phyloP scores from a whole-genome alignment of 2,113 vertebrate species.

The Pedetes capensis region DNA sequence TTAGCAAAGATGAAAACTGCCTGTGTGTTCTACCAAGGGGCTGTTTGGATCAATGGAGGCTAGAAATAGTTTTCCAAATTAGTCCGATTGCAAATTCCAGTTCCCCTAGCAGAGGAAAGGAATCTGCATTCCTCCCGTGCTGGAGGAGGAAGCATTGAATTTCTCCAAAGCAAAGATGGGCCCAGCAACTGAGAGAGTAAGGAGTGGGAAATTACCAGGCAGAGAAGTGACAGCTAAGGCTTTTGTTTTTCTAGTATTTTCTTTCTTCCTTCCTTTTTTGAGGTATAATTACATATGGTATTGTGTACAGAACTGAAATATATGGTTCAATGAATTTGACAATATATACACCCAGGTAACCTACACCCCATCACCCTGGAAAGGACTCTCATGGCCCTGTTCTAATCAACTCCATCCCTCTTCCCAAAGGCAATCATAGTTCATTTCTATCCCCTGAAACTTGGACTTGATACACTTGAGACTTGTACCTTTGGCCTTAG shows the following conservation, averaged over 20 bases:
- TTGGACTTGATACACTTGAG: not conserved
- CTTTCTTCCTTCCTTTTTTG: not conserved
- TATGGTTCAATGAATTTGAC: not conserved
- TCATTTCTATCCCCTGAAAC: not conserved
- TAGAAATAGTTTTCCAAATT: not conserved
- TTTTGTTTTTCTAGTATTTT: not conserved
- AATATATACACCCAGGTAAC: not conserved
- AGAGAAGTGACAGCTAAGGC: not conserved
- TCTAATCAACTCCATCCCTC: not conserved
- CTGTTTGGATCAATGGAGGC: not conserved
- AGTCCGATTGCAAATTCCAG: not conserved
- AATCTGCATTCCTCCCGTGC: not conserved
- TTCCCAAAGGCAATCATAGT: not conserved
- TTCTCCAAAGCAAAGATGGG: not conserved
- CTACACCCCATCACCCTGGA: not conserved
- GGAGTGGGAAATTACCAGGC: not conserved
- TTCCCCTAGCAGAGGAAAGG: not conserved
- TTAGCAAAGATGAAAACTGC: constrained; percentile 17
- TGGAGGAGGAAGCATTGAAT: not conserved
- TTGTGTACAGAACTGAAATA: constrained; percentile 29
- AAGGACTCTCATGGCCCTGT: not conserved
- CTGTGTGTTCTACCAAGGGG: not conserved
- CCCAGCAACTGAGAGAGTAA: not conserved
- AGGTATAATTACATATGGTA: not conserved
- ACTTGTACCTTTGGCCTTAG: not conserved